Percentiles rank a stretch among this genome's conserved stretches.
These are phyloP conservation scores for Caenorhabditis virilis DNA, from an alignment of 2,888 invertebrate species.

Conservation along the genomic window DNA sequence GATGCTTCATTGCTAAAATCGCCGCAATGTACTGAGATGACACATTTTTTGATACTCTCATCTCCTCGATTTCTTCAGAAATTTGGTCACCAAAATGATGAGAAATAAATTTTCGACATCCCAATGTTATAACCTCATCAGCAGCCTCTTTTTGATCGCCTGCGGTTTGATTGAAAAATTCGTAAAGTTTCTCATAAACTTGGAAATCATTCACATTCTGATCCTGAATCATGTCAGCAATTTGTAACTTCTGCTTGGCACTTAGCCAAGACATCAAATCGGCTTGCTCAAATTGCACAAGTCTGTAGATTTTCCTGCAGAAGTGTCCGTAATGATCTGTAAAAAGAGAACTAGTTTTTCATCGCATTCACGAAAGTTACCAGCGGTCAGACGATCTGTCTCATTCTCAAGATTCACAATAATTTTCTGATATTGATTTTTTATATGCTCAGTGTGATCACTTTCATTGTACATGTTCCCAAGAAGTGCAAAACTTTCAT, in stretches of 20 bases:
- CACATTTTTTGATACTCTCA: slow-evolving; percentile 32
- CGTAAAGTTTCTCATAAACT: slow-evolving; percentile 49
- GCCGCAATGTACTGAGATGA: slow-evolving; percentile 35
- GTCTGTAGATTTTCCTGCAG: slow-evolving; percentile 53
- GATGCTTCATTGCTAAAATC: slow-evolving; percentile 18
- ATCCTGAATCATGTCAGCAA: slow-evolving; percentile 47
- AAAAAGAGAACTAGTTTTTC: no score
- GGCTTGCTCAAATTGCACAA: slow-evolving; percentile 45
- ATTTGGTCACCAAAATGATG: slow-evolving; percentile 51
- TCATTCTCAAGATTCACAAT: slow-evolving; percentile 44
- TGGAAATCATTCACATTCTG: slow-evolving; percentile 36
- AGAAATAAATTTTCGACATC: slow-evolving; percentile 50
- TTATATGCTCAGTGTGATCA: slow-evolving; percentile 46
- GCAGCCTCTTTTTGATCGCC: slow-evolving; percentile 48
- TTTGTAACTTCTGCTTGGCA: slow-evolving; percentile 30
- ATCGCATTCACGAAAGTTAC: slow-evolving; percentile 5
- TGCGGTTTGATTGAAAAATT: slow-evolving; percentile 40
- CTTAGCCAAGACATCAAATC: slow-evolving; percentile 49
- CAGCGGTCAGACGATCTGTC: slow-evolving; percentile 40
- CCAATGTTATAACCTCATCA: slow-evolving; percentile 46
- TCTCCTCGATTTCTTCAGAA: slow-evolving; percentile 50
- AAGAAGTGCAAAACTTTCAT: slow-evolving; percentile 18
- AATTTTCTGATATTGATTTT: slow-evolving; percentile 44
- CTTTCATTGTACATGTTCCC: slow-evolving; percentile 41
- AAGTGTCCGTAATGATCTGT: slow-evolving; percentile 54